Conservation (phyloP, 2,888 invertebrate species). For the Parnassius glacialis region DNA sequence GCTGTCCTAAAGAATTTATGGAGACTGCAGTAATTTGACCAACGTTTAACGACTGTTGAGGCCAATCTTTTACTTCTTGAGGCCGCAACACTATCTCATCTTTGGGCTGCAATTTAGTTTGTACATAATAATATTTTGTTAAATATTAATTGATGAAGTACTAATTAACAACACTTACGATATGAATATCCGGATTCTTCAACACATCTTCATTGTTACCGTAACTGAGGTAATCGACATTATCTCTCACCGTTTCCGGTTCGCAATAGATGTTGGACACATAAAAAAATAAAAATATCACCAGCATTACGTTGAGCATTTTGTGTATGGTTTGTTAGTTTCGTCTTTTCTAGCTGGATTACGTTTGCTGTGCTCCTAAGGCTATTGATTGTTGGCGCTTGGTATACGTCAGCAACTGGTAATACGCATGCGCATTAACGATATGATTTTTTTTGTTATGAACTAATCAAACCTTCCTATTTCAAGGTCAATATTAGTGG, state of each 20-base stretch:
- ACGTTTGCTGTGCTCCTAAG: slow-evolving; percentile 45
- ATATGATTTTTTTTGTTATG: slow-evolving; percentile 38
- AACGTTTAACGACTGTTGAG: slow-evolving; percentile 81
- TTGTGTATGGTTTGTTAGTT: slow-evolving; percentile 26
- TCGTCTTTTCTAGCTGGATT: slow-evolving; percentile 42
- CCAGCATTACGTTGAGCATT: slow-evolving; percentile 57
- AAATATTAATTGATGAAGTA: slow-evolving; percentile 3
- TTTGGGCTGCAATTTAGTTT: slow-evolving; percentile 56
- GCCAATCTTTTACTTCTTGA: slow-evolving; percentile 84
- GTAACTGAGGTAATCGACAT: slow-evolving; percentile 72
- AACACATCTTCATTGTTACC: slow-evolving; percentile 65
- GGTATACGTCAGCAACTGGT: slow-evolving; percentile 24
- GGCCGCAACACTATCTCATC: slow-evolving; percentile 80
- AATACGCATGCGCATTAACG: slow-evolving; percentile 62
- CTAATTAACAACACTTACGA: slow-evolving; percentile 50
- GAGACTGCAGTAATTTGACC: slow-evolving; percentile 94
- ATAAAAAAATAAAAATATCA: slow-evolving; percentile 44
- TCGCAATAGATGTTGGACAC: slow-evolving; percentile 57
- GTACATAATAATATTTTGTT: neutral
- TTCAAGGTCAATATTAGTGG: slow-evolving; percentile 52
- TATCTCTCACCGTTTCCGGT: slow-evolving; percentile 72
- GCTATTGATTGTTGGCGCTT: slow-evolving; percentile 62
- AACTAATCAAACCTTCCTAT: slow-evolving; percentile 35
- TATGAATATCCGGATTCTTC: slow-evolving; percentile 63
- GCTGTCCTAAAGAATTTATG: slow-evolving; percentile 88